Percentiles rank a stretch among this genome's conserved stretches.
phyloP scores from a whole-genome alignment of 2,888 invertebrate species.

The Urechis unicinctus region DNA sequence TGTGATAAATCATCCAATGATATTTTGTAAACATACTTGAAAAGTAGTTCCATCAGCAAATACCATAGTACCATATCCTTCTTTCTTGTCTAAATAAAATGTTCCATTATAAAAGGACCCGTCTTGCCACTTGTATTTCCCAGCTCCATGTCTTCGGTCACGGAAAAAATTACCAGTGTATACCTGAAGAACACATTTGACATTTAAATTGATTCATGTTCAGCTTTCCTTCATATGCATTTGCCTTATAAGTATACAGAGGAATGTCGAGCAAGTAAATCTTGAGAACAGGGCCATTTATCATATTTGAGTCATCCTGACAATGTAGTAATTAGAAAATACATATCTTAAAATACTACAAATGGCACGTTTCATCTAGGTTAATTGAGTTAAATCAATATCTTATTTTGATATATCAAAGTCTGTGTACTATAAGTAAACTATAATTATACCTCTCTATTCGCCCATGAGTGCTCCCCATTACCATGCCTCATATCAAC shows the following conservation, averaged over 20 bases:
- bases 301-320: too few relatives aligned
- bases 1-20: too few relatives aligned
- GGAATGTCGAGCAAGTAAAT: too few relatives aligned
- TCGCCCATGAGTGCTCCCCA: constrained; percentile 41
- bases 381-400: too few relatives aligned
- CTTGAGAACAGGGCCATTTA: too few relatives aligned
- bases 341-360: too few relatives aligned
- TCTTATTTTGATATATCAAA: background rate
- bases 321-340: too few relatives aligned
- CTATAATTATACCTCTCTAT: constrained; percentile 38
- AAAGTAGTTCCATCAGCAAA: constrained; percentile 41
- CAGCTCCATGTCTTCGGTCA: constrained; percentile 46
- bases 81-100: constrained; percentile 47
- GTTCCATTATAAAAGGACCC: constrained; percentile 38
- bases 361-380: too few relatives aligned
- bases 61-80: constrained; percentile 44
- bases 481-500: constrained; percentile 43
- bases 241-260: too few relatives aligned
- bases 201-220: background rate
- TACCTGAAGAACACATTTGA: constrained; percentile 25
- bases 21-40: too few relatives aligned
- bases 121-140: constrained; percentile 45
- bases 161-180: constrained; percentile 43
- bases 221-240: too few relatives aligned
- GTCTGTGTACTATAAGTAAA: background rate